Evolutionary conservation across 2,797 vertebrate genomes (phyloP), one percentile per base, ranked within the genome.

Genomic region (Xerus rutilus): DNA sequence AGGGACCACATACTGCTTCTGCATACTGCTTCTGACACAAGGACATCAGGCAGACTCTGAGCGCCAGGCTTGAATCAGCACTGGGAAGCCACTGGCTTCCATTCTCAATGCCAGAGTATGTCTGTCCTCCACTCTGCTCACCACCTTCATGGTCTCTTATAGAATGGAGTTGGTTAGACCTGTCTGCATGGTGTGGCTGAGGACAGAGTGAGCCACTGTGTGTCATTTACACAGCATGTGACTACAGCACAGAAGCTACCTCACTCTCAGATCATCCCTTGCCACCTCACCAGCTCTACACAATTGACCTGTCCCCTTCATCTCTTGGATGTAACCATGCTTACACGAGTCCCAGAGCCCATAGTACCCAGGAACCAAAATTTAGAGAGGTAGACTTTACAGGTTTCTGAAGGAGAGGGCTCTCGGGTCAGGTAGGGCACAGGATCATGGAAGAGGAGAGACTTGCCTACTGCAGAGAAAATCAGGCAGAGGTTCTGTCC

Each of bases 171-270:
- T 30, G 39, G 30, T 57, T 43, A 67, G 6, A 67, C 28, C 23
- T 28, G 30, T 0, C 62, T 5, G 30, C 21, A 49, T 0, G 12
- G 15, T 15, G 35, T 78, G 20, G 77, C 3, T 18, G 10, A 88
- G 57, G 23, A 54, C 21, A n/a, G 45, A 69, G 69, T 12, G 43
- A 82, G 52, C 15, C 8, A 8, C 7, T 30, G 39, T 21, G 47
- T 17, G 2, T 17, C 12, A n/a, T 17, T 47, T 28, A 21, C 39
- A 70, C 43, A 21, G n/a, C 23, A 28, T 2, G 4, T 21, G 14
- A 7, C 23, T 14, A 12, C 1, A 5, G 43, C 57, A 47, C 3
- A 5, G 30, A 35, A 0, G 15, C 30, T 20, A 2, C 0, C 4
- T 23, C 1, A 4, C 9, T 79, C 32, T 35, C 5, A 28, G 54